phyloP scores from a whole-genome alignment of 2,797 vertebrate genomes.

The Sphaeramia orbicularis region DNA sequence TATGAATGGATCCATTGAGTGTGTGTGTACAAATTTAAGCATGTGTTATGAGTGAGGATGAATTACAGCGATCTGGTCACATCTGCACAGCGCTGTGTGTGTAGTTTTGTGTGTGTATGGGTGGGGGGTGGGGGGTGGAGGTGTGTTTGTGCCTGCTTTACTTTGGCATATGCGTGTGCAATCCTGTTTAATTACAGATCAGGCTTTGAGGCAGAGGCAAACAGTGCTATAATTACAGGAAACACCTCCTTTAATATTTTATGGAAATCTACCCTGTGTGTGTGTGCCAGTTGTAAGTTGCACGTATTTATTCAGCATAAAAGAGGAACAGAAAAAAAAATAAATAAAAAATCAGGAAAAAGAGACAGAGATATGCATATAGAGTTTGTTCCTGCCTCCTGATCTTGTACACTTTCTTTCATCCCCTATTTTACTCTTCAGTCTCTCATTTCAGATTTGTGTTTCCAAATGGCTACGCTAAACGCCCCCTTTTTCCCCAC shows the following conservation, averaged over 20 bases:
- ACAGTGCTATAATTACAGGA: slow-evolving; percentile 94
- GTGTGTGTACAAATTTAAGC: slow-evolving; percentile 61
- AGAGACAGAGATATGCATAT: slow-evolving; percentile 11
- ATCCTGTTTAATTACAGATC: slow-evolving; percentile 93
- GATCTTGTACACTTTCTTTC: slow-evolving; percentile 35
- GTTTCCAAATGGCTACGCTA: slow-evolving; percentile 74
- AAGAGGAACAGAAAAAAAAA: slow-evolving; percentile 39
- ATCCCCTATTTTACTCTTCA: slow-evolving; percentile 53
- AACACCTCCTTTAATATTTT: slow-evolving; percentile 94
- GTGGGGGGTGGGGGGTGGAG: slow-evolving; percentile 37
- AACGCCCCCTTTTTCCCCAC: slow-evolving; percentile 70
- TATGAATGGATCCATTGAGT: slow-evolving; percentile 72
- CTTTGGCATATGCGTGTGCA: slow-evolving; percentile 82
- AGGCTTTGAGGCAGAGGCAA: slow-evolving; percentile 89
- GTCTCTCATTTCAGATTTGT: slow-evolving; percentile 76
- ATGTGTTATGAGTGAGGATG: slow-evolving; percentile 65
- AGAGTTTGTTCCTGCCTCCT: slow-evolving; percentile 34
- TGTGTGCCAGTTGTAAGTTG: slow-evolving; percentile 44
- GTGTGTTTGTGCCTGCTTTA: slow-evolving; percentile 63
- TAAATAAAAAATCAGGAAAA: slow-evolving; percentile 32
- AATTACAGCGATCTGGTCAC: slow-evolving; percentile 66
- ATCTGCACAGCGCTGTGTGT: slow-evolving; percentile 28
- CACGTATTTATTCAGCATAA: slow-evolving; percentile 62
- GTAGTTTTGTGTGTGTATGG: slow-evolving; percentile 27
- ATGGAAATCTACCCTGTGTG: slow-evolving; percentile 88